Evolutionary conservation across 2,797 vertebrate species (phyloP).

Genomic region (Poliocrania exsul): DNA sequence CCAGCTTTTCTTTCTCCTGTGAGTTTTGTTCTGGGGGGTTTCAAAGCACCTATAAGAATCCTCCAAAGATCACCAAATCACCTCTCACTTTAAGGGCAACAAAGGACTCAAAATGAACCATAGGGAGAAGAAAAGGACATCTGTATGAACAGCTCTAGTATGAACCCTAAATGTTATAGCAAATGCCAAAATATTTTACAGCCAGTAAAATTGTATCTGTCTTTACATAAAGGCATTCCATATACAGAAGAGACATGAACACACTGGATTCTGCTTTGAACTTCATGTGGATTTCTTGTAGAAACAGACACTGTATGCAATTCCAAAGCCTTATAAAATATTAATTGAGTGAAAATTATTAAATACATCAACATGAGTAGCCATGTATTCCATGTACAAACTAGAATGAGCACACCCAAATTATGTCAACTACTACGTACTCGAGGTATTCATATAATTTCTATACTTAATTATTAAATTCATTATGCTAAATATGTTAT

Average conservation of each 20-base stretch:
- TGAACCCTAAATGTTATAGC: not conserved
- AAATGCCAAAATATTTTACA: not conserved
- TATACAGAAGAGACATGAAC: not conserved
- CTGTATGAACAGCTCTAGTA: not conserved
- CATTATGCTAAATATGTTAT: not conserved
- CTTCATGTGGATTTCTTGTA: not conserved
- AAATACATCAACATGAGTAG: not conserved
- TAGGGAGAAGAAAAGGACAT: not conserved
- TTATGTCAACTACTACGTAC: not conserved
- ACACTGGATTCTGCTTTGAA: not conserved
- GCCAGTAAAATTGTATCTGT: not conserved
- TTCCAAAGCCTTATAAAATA: not conserved
- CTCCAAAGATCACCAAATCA: not conserved
- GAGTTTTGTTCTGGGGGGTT: not conserved
- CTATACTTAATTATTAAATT: not conserved
- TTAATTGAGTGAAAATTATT: conserved; percentile 1
- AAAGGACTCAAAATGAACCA: not conserved
- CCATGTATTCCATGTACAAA: not conserved
- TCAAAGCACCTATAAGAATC: not conserved
- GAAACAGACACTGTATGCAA: not conserved
- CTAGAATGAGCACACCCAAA: not conserved
- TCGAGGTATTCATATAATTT: not conserved
- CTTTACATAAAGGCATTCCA: not conserved
- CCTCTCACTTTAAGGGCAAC: not conserved
- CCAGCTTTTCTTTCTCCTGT: not conserved